Percentiles rank a stretch among this genome's conserved stretches.
phyloP scores from a whole-genome alignment of 2,888 invertebrate genomes.

The Brenthis hecate region DNA sequence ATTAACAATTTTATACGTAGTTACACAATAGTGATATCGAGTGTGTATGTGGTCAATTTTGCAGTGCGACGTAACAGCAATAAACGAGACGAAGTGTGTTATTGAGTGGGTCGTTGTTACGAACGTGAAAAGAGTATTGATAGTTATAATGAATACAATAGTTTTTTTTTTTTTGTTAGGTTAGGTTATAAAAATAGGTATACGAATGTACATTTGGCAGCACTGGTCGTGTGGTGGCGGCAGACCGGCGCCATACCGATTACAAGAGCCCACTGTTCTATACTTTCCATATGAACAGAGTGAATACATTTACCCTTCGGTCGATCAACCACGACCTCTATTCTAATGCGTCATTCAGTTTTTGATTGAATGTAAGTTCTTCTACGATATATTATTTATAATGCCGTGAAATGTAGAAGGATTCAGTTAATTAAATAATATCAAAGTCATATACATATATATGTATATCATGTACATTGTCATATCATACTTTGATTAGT shows the following conservation, averaged over 20 bases:
- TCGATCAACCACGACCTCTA: constrained; percentile 50
- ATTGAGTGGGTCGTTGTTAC: constrained; percentile 9
- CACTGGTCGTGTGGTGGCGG: constrained; percentile 46
- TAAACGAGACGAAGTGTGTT: constrained; percentile 19
- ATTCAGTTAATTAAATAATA: not conserved
- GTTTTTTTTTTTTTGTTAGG: constrained; percentile 7
- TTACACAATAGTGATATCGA: constrained; percentile 36
- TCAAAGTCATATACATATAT: not conserved
- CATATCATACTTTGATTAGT: not conserved
- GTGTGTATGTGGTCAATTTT: constrained; percentile 26
- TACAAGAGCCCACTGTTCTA: constrained; percentile 70
- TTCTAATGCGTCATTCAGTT: constrained; percentile 40
- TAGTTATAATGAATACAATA: constrained; percentile 5
- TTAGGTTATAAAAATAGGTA: constrained; percentile 26
- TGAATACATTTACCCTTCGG: constrained; percentile 53
- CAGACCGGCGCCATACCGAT: constrained; percentile 58
- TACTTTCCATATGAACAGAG: constrained; percentile 53
- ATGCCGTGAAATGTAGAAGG: too few species aligned
- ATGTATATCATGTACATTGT: too few species aligned
- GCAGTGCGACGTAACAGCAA: constrained; percentile 29
- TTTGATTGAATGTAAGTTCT: constrained; percentile 26
- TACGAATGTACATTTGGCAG: constrained; percentile 44
- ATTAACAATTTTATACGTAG: constrained; percentile 36
- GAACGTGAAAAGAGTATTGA: constrained; percentile 15
- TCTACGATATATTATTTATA: not conserved